Conservation (phyloP, 2,797 vertebrate species). For the Sebastes kiyomatsui region DNA sequence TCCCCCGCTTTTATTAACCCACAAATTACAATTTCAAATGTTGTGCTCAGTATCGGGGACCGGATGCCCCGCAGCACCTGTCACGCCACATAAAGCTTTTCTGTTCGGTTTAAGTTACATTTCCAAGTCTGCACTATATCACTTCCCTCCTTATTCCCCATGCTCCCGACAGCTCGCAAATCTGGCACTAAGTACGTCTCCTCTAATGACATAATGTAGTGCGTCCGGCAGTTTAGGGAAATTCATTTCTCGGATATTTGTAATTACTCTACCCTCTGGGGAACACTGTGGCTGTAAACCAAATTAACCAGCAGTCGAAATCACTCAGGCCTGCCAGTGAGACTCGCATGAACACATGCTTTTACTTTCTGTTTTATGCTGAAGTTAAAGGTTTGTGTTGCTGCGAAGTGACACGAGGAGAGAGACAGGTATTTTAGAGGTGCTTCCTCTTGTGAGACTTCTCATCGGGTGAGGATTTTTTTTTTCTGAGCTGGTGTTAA, state of each 20-base stretch:
- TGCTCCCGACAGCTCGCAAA: slow-evolving; percentile 38
- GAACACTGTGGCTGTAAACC: slow-evolving; percentile 16
- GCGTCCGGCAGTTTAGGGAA: slow-evolving; percentile 43
- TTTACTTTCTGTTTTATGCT: background rate
- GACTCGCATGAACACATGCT: background rate
- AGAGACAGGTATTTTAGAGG: slow-evolving; percentile 6
- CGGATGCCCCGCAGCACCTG: slow-evolving; percentile 39
- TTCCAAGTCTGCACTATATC: slow-evolving; percentile 20
- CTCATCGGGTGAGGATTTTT: background rate
- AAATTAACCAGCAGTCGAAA: slow-evolving; percentile 17
- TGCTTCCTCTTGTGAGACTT: slow-evolving; percentile 9
- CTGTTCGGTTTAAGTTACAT: slow-evolving; percentile 26
- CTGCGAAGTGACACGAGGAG: background rate
- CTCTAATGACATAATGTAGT: slow-evolving; percentile 30
- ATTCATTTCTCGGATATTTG: slow-evolving; percentile 32
- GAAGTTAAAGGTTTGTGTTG: background rate
- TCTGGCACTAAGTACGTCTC: slow-evolving; percentile 27
- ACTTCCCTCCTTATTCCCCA: slow-evolving; percentile 17
- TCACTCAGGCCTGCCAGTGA: background rate
- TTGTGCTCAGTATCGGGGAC: slow-evolving; percentile 7
- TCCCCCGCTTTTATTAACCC: slow-evolving; percentile 26
- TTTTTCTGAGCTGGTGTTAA: slow-evolving; percentile 47
- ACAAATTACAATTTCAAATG: slow-evolving; percentile 58
- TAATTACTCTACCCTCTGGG: slow-evolving; percentile 39
- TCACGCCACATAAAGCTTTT: slow-evolving; percentile 41